Conservation (phyloP, 2,888 invertebrate species). For the Eledona agricola region DNA sequence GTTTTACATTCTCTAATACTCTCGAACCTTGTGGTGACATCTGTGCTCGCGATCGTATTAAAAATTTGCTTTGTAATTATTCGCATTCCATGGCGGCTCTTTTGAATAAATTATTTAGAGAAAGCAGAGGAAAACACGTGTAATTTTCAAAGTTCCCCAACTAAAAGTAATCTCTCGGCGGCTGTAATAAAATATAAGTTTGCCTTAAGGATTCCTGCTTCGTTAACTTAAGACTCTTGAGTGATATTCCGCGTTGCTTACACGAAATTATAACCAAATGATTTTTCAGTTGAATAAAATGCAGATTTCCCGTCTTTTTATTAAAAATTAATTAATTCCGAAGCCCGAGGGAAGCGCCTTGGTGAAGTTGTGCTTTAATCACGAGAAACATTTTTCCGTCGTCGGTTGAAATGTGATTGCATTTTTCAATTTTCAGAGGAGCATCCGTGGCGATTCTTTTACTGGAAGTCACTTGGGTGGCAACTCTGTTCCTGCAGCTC, state of each 20-base stretch:
- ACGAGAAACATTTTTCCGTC: too few species aligned
- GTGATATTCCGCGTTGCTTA: not conserved
- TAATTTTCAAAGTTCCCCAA: slow-evolving; percentile 6
- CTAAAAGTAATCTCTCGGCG: slow-evolving; percentile 3
- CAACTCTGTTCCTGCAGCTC: slow-evolving; percentile 68
- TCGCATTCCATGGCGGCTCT: too few species aligned
- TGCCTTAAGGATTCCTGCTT: slow-evolving; percentile 4
- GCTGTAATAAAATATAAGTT: slow-evolving; percentile 1
- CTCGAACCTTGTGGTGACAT: too few species aligned
- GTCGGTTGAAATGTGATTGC: too few species aligned
- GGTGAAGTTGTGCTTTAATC: too few species aligned
- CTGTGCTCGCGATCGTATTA: too few species aligned
- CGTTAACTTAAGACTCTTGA: slow-evolving; percentile 9
- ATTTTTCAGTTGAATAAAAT: not conserved
- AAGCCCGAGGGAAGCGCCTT: too few species aligned
- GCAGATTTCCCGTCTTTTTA: too few species aligned
- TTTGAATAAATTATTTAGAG: not conserved
- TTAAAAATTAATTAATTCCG: too few species aligned
- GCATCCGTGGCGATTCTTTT: slow-evolving; percentile 68
- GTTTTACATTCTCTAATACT: too few species aligned
- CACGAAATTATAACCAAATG: not conserved
- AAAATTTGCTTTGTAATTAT: too few species aligned
- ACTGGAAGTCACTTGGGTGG: slow-evolving; percentile 72
- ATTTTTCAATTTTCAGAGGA: slow-evolving; percentile 64
- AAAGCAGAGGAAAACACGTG: slow-evolving; percentile 1